Base-by-base conservation (phyloP, 1,140 invertebrate species). In the Drosophila kikkawai region DNA sequence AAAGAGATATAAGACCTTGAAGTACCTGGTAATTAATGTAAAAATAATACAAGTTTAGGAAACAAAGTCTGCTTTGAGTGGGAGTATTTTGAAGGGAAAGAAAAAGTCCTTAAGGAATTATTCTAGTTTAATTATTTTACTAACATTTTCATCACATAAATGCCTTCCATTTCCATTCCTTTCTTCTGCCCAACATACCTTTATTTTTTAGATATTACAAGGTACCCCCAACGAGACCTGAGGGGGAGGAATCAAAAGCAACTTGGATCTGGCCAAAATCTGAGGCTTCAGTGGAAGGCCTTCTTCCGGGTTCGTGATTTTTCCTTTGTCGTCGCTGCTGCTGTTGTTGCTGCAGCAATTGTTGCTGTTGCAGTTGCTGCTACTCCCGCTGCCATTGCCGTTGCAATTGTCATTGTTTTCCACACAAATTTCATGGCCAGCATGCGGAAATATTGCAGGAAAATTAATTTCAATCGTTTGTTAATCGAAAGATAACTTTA, bases 291-390 rank as follows among this genome's bases (percentile, higher is more conserved):
- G 5, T 56, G 42, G 55, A 58, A 64, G 58, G 58, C 55, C 77
- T 70, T 78, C 82, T 90, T 90, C 85, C 85, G 85, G 85, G 85
- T 90, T 90, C 85, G 85, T 90, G 85, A 90, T 90, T 85, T 83
- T 75, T 41, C 64, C 61, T 75, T 90, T 79, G 70, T 86, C 55
- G 51, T 34, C 22, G 34, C 34, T 48, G 68, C 8, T 48, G 73
- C 26, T 66, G 75, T 26, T 37, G 48, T 34, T 55, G 58, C 12
- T 41, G 68, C 15, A 19, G 65, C 29, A 37, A 17, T 22, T 63
- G 73, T 22, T 51, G 74, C 26, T 63, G 36, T 19, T 65, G 59
- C 34, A 66, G 48, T 51, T 45, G 55, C 58, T 53, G 48, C 37
- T 44, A n/a, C 32, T 66, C 64, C 37, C 50, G 44, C 34, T 65